phyloP scores from a whole-genome alignment of 2,888 invertebrate species.

The Pteria penguin region DNA sequence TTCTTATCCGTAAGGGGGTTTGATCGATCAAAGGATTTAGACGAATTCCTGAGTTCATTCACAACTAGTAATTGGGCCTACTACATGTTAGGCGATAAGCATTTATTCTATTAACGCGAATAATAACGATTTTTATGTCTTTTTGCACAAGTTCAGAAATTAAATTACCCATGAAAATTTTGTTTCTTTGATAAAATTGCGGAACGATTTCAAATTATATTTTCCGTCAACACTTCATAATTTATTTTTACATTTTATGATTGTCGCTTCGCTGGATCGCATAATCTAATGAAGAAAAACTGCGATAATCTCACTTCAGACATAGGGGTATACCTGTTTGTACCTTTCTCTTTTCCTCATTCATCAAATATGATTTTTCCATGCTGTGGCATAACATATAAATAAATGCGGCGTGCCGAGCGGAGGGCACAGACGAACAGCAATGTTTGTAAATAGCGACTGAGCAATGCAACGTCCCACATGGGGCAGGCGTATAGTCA shows the following conservation, averaged over 20 bases:
- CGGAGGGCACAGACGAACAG: not conserved
- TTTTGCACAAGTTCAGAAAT: not conserved
- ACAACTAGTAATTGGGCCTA: not conserved
- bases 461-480: not conserved
- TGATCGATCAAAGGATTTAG: too few species aligned
- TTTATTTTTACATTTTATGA: too few species aligned
- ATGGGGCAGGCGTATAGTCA: not conserved
- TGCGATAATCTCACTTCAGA: too few species aligned
- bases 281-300: too few species aligned
- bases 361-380: too few species aligned
- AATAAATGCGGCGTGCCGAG: not conserved
- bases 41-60: too few species aligned
- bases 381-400: not conserved
- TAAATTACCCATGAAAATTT: slow-evolving; percentile 8
- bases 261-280: too few species aligned
- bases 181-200: slow-evolving; percentile 6
- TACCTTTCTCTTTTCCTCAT: too few species aligned
- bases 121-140: not conserved
- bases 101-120: not conserved
- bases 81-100: not conserved
- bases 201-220: not conserved
- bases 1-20: too few species aligned
- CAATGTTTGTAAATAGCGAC: not conserved
- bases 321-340: too few species aligned
- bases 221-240: not conserved